Percentiles rank a stretch among this genome's conserved stretches.
phyloP scores from a whole-genome alignment of 2,888 invertebrate species.

The Parnassius smintheus region DNA sequence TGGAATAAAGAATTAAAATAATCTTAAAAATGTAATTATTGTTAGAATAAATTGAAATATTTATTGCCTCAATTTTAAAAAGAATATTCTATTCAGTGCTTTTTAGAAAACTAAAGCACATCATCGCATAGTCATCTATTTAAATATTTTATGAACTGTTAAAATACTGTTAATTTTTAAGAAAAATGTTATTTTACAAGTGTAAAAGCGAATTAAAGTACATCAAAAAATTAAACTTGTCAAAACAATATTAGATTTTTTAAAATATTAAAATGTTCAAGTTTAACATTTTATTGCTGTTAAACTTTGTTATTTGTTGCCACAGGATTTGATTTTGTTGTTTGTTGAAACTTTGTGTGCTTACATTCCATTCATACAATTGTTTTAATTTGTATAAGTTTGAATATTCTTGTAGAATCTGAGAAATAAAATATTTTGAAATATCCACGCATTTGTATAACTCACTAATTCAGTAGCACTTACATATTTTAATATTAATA shows the following conservation, averaged over 20 bases:
- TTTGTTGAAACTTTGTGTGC: conserved; percentile 29
- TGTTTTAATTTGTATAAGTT: conserved; percentile 13
- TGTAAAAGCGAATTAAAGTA: no score
- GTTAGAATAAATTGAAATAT: conserved; percentile 14
- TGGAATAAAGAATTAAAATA: conserved; percentile 1
- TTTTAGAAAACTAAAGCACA: background rate
- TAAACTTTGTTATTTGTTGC: conserved; percentile 13
- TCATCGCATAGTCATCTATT: no score
- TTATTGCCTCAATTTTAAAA: background rate
- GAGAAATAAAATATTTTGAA: background rate
- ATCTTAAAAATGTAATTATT: conserved; percentile 11
- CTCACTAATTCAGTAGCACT: conserved; percentile 43
- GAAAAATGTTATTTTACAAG: no score
- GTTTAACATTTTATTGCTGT: conserved; percentile 4
- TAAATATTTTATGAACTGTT: no score
- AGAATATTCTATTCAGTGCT: no score
- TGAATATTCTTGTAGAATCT: background rate
- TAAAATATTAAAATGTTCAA: background rate
- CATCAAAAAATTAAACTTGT: no score
- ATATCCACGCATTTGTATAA: conserved; percentile 23
- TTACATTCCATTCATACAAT: conserved; percentile 60
- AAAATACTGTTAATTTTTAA: no score
- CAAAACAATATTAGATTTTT: background rate
- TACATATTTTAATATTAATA: conserved; percentile 38
- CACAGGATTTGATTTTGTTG: conserved; percentile 12